Conservation (phyloP, 2,113 vertebrate genomes). For the Mobula hypostoma region DNA sequence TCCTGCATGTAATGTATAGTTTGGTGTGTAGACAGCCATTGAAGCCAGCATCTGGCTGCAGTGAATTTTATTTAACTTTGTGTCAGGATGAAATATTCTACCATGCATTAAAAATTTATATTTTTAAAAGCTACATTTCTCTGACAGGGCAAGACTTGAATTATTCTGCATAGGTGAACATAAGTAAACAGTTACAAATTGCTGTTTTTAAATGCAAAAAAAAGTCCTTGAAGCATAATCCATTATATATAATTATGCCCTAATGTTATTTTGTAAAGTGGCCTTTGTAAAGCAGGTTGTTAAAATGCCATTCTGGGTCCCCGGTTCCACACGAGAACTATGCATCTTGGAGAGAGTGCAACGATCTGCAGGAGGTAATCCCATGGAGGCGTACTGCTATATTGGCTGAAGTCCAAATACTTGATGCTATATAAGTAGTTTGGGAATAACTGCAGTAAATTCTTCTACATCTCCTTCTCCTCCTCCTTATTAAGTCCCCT, state of each 20-base stretch:
- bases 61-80: neutral
- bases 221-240: neutral
- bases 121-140: neutral
- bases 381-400: neutral
- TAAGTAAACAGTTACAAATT: neutral
- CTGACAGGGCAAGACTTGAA: neutral
- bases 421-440: neutral
- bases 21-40: neutral
- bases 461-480: neutral
- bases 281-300: neutral
- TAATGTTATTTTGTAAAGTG: neutral
- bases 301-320: neutral
- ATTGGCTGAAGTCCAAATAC: constrained; percentile 4
- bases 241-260: neutral
- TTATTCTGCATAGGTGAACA: too few species aligned
- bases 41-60: neutral
- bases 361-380: neutral
- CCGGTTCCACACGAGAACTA: neutral
- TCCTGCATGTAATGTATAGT: constrained; percentile 13
- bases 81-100: neutral
- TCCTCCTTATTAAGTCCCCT: too few species aligned
- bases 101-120: neutral
- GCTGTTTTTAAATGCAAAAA: neutral
- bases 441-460: neutral
- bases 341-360: neutral